These are phyloP conservation scores for Oxycera nigricornis DNA, from an alignment of 2,888 invertebrate genomes.

Conservation along the genomic window DNA sequence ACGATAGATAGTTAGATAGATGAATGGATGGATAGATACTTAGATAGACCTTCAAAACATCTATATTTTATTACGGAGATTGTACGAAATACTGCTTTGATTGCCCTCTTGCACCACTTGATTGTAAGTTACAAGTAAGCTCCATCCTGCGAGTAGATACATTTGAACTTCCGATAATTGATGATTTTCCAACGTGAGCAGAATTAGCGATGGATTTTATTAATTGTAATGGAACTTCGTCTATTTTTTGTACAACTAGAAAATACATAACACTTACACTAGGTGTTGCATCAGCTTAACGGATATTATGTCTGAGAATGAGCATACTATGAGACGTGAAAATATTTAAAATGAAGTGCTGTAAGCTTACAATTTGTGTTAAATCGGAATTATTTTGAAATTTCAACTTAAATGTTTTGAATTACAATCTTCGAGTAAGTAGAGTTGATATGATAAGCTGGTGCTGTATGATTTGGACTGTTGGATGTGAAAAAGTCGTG, in stretches of 20 bases:
- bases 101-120: background rate
- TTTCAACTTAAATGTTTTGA: too few species aligned
- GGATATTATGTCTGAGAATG: too few species aligned
- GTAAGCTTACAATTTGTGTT: too few species aligned
- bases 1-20: background rate
- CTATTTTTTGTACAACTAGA: background rate
- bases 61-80: background rate
- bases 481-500: too few species aligned
- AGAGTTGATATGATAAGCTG: too few species aligned
- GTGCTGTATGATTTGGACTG: too few species aligned
- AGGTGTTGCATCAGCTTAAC: background rate
- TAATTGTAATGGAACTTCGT: background rate
- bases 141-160: background rate
- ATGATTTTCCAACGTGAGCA: background rate
- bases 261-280: background rate
- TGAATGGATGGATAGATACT: too few species aligned
- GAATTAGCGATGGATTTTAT: background rate
- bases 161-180: background rate
- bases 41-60: background rate
- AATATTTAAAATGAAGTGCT: too few species aligned
- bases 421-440: too few species aligned
- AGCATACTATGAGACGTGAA: too few species aligned
- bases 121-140: too few species aligned
- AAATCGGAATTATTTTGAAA: too few species aligned
- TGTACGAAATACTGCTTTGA: conserved; percentile 6